Base-by-base conservation (phyloP, 2,797 vertebrate genomes). In the Pseudocheirus occidentalis region DNA sequence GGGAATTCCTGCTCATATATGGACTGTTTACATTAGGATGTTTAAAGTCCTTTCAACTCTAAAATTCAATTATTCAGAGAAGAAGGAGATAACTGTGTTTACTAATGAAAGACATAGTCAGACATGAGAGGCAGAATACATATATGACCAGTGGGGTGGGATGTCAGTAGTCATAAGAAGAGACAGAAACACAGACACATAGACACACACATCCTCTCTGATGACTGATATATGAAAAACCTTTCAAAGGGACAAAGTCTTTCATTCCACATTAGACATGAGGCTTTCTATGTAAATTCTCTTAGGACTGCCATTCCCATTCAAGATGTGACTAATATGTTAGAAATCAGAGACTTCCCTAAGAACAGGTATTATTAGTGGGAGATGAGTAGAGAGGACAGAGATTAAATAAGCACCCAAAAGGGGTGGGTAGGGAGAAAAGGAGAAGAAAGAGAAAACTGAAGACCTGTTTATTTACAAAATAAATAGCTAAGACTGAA, bases 111-210 rank as follows among this genome's bases (percentile, higher is more conserved):
- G 12, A 92, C 14, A 55, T 21, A 46, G 1, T 62, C 2, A 0
- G 24, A 2, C 24, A 13, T 46, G 56, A 3, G 10, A 66, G 16
- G 3, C 7, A 16, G 24, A 91, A 34, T 29, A 73, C 21, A 5
- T 16, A 66, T 66, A n/a, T n/a, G 62, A 81, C 66, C 18, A 0
- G 0, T 40, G 66, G 18, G 18, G 18, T 46, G 21, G n/a, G 66
- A 81, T 81, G n/a, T 81, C 66, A 9, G 7, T 24, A 40, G 0
- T 50, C 73, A 27, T 55, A 18, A 92, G 31, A 46, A 87, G 13
- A 18, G 55, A 31, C 0, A 0, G 21, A n/a, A 0, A 1, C 13
- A 16, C 4, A 52, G 4, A 5, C 28, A 12, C 92, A 50, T 31
- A 62, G 31, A 34, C 31, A 34, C 59, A 59, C 57, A 29, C 1